These are phyloP conservation scores for Gryllus longicercus DNA, from an alignment of 2,888 invertebrate genomes.

Conservation along the genomic window DNA sequence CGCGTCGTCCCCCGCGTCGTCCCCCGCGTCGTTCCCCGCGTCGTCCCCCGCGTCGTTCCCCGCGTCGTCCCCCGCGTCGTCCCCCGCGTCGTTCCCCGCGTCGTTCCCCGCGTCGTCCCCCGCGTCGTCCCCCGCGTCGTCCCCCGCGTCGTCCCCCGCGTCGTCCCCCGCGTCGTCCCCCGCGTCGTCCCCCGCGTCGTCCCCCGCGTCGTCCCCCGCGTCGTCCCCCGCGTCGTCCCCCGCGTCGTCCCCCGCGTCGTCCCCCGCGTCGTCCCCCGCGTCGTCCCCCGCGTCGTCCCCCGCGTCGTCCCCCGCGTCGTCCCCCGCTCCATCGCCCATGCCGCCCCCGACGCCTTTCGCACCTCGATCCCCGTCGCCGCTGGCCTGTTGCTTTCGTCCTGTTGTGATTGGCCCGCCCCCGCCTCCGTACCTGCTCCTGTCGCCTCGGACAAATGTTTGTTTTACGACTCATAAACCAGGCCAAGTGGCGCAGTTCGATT, in stretches of 20 bases:
- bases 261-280: rapidly evolving
- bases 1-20: rapidly evolving
- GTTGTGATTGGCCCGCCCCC: neutral
- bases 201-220: rapidly evolving
- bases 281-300: too few relatives aligned
- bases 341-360: neutral
- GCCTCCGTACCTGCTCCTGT: too few relatives aligned
- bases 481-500: neutral
- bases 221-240: too few relatives aligned
- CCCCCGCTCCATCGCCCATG: neutral
- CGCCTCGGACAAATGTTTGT: neutral
- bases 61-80: rapidly evolving
- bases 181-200: too few relatives aligned
- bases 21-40: too few relatives aligned
- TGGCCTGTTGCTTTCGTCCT: neutral
- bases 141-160: rapidly evolving
- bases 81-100: too few relatives aligned
- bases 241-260: too few relatives aligned
- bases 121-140: too few relatives aligned
- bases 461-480: neutral
- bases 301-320: neutral
- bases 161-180: too few relatives aligned
- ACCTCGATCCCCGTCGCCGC: neutral
- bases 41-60: too few relatives aligned
- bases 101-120: rapidly evolving